Percentiles rank a stretch among this genome's conserved stretches.
Evolutionary conservation across 2,888 invertebrate genomes (phyloP).

Genomic region (Phytoseiulus persimilis): DNA sequence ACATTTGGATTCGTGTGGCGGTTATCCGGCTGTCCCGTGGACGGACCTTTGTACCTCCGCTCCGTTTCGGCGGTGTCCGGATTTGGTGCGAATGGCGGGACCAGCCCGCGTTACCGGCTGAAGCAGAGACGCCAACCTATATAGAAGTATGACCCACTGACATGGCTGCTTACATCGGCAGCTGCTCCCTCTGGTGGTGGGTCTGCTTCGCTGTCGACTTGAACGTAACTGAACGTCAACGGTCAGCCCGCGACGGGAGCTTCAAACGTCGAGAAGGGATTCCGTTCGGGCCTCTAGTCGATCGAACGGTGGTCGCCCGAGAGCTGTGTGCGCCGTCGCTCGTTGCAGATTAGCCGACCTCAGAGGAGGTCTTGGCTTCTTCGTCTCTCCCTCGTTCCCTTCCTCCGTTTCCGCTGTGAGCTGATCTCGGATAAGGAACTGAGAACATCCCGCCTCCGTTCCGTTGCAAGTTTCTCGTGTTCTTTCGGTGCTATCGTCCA

Average conservation of each 20-base stretch:
- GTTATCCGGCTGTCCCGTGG: background rate
- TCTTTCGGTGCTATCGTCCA: background rate
- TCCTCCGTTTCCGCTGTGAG: background rate
- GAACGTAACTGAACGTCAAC: constrained; percentile 5
- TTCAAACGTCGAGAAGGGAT: background rate
- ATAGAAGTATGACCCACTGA: constrained; percentile 5
- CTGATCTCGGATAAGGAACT: background rate
- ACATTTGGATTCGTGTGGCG: background rate
- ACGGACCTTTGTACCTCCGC: background rate
- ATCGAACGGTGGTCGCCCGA: background rate
- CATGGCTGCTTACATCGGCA: background rate
- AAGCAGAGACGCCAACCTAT: constrained; percentile 5
- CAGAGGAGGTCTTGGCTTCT: background rate
- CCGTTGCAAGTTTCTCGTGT: background rate
- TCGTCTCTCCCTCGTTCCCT: background rate
- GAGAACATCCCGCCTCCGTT: background rate
- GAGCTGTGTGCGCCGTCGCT: background rate
- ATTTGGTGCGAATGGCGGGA: background rate
- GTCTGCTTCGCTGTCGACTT: background rate
- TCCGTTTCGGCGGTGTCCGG: constrained; percentile 5
- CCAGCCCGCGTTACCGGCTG: constrained; percentile 5
- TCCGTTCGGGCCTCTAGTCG: background rate
- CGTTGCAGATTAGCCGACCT: background rate
- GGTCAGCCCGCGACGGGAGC: background rate
- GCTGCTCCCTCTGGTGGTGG: constrained; percentile 5